Evolutionary conservation across 64 coral and sea anemone species (phyloP).

Genomic region (Montipora foliosa): DNA sequence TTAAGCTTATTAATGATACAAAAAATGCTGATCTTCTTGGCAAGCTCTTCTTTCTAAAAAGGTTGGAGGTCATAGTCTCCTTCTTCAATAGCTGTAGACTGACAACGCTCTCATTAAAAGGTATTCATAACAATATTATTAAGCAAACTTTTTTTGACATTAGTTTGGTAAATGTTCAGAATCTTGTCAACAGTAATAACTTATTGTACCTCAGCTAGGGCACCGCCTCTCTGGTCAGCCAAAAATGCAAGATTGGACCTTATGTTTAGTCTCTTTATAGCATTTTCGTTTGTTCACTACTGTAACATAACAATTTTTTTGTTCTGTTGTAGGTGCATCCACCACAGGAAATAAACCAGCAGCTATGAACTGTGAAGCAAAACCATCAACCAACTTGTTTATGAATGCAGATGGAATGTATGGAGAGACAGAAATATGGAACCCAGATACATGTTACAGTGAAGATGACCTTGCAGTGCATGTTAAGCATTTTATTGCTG

Average conservation of each 20-base stretch:
- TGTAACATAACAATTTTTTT: neutral
- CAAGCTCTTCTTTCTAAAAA: constrained; percentile 88
- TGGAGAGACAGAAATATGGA: constrained; percentile 63
- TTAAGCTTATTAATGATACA: neutral
- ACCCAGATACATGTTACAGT: constrained; percentile 87
- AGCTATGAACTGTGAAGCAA: neutral
- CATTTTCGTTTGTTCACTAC: too few species aligned
- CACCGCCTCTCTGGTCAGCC: too few species aligned
- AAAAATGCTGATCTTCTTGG: constrained; percentile 56
- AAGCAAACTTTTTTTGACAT: too few species aligned
- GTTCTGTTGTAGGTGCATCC: neutral
- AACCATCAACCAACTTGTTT: constrained; percentile 30
- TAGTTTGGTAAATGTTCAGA: too few species aligned
- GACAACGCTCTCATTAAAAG: constrained; percentile 62
- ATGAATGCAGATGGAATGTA: neutral
- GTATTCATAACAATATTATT: constrained; percentile 42
- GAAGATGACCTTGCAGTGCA: constrained; percentile 92
- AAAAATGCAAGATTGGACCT: too few species aligned
- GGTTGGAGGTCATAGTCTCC: constrained; percentile 86
- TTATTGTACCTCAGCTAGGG: too few species aligned
- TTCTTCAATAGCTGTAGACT: constrained; percentile 89
- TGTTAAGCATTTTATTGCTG: constrained; percentile 93
- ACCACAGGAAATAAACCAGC: neutral
- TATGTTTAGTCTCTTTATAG: neutral
- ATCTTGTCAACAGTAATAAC: too few species aligned